Conservation (phyloP, 2,888 invertebrate genomes). For the Esperia sulphurella region DNA sequence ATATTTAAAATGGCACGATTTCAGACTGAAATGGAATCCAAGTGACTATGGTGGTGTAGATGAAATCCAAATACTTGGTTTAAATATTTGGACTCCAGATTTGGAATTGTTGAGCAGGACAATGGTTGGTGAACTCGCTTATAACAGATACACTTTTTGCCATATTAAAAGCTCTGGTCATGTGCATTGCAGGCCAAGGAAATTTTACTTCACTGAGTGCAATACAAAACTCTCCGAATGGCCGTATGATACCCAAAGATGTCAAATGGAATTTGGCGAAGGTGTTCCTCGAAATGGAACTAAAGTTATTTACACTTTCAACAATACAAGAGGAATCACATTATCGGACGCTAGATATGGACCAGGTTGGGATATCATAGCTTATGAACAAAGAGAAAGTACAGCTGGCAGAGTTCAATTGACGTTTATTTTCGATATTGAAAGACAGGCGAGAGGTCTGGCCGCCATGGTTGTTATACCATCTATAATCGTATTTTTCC, state of each 20-base stretch:
- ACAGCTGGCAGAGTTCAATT: constrained; percentile 22
- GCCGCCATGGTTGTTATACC: constrained; percentile 9
- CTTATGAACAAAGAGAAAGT: constrained; percentile 22
- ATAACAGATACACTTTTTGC: neutral
- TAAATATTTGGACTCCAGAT: constrained; percentile 29
- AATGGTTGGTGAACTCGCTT: too few species aligned
- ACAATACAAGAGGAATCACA: constrained; percentile 1
- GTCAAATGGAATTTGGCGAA: neutral
- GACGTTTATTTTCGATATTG: constrained; percentile 32
- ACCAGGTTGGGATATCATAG: constrained; percentile 38
- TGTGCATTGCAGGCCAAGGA: constrained; percentile 5
- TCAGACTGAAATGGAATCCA: constrained; percentile 35
- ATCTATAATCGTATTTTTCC: neutral
- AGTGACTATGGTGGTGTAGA: constrained; percentile 27
- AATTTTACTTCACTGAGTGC: constrained; percentile 12
- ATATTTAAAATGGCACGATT: constrained; percentile 27
- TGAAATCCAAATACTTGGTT: constrained; percentile 5
- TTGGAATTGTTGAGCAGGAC: constrained; percentile 24
- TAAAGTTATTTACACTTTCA: constrained; percentile 19
- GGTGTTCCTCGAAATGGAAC: neutral
- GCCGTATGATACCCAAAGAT: neutral
- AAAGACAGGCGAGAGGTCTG: constrained; percentile 35
- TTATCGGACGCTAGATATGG: constrained; percentile 31
- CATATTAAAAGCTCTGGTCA: constrained; percentile 10
- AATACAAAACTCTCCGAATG: constrained; percentile 8